A percentile compares a stretch with the other conserved stretches of the same genome.
Evolutionary conservation across 92 coral and sea anemone species (phyloP).

Genomic region (Heliopora coerulea): DNA sequence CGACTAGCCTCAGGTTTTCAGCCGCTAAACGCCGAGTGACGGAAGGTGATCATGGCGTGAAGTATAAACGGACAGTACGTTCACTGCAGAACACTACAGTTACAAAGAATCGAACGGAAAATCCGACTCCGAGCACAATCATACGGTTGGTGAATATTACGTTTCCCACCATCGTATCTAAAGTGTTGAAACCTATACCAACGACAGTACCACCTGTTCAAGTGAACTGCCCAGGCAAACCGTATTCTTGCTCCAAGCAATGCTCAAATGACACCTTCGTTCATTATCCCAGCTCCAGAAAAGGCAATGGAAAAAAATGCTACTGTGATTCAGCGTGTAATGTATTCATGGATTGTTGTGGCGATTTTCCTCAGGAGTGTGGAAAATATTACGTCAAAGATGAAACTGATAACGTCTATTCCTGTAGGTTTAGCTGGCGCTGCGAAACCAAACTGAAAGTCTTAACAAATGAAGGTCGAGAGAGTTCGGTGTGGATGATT

Average conservation of each 20-base stretch:
- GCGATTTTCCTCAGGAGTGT: slow-evolving; percentile 23
- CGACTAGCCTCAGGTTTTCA: too few species aligned
- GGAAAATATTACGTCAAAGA: not conserved
- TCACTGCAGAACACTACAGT: too few species aligned
- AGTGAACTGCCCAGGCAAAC: not conserved
- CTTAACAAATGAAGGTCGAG: not conserved
- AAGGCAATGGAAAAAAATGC: not conserved
- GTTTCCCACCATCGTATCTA: too few species aligned
- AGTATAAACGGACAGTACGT: too few species aligned
- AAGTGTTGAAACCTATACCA: too few species aligned
- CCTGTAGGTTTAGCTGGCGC: slow-evolving; percentile 10
- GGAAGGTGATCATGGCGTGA: too few species aligned
- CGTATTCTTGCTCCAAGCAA: not conserved
- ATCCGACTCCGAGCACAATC: too few species aligned
- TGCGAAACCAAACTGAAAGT: slow-evolving; percentile 8
- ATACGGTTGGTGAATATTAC: too few species aligned
- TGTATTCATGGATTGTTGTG: slow-evolving; percentile 25
- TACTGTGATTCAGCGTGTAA: slow-evolving; percentile 28
- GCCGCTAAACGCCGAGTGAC: too few species aligned
- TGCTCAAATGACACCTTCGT: not conserved
- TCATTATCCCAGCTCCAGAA: not conserved
- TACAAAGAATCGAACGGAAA: too few species aligned
- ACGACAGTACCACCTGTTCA: not conserved
- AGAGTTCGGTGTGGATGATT: slow-evolving; percentile 4
- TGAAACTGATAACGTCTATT: not conserved